Base-by-base conservation (phyloP, 2,113 vertebrate species). In the Platycercus adscitus region DNA sequence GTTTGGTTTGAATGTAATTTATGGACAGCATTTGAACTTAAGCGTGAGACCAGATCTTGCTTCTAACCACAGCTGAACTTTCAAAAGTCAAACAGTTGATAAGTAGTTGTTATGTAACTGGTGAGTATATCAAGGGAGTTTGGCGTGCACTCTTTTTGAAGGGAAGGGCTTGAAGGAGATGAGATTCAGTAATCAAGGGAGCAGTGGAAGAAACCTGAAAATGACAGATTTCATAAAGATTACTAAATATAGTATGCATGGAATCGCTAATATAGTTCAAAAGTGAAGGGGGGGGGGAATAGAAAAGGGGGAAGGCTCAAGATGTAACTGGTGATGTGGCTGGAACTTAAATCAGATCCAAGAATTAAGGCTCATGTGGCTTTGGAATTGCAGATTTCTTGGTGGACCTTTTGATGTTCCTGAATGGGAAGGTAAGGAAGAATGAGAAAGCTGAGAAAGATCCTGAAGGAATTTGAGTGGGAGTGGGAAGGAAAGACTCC, bases 391-490 rank as follows among this genome's bases (percentile, higher is more conserved):
- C 73, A 76, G 65, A 46, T 76, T 49, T 64, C 65, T 86, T 87
- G 56, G 52, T 93, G 89, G 12, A 56, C 89, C 86, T 92, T 93
- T 64, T 91, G 83, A 69, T 92, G 69, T 87, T 95, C 43, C 56
- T 81, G 86, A 86, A 79, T 87, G 47, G n/a, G 29, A 81, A 92
- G 91, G 93, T 93, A 95, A 93, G 39, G 43, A 63, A 76, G 70
- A 95, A 66, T 81, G 26, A 84, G 88, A 89, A 79, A 91, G 69
- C 69, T 93, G 89, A 92, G 89, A 92, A 91, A 91, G 72, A 68
- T 91, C 91, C 86, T 87, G 77, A 92, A 92, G 89, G 89, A 56
- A 92, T 95, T 81, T 91, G 93, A 95, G 89, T 84, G 68, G 95
- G 95, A 94, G 92, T 93, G 89, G 65, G 89, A 93, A 95, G 86